Evolutionary conservation across 2,888 invertebrate genomes (phyloP).

Genomic region (Drosophila nigricruria): DNA sequence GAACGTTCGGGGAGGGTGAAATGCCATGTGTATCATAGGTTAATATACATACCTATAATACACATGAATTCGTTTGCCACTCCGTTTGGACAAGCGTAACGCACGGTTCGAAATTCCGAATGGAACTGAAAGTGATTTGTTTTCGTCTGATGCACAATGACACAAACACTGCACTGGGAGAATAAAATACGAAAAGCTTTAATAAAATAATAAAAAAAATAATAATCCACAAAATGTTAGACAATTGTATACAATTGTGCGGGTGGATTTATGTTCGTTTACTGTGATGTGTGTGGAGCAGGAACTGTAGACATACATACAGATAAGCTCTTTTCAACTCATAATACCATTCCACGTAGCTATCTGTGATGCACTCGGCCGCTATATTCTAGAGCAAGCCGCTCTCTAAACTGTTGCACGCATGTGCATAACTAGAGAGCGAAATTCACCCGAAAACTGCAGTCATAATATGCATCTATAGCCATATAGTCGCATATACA

Average conservation of each 20-base stretch:
- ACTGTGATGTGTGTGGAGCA: slow-evolving; percentile 20
- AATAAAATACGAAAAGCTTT: slow-evolving; percentile 52
- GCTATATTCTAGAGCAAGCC: not conserved
- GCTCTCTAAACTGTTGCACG: slow-evolving; percentile 40
- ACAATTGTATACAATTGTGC: slow-evolving; percentile 54
- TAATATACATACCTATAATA: slow-evolving; percentile 2
- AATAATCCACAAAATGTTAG: slow-evolving; percentile 33
- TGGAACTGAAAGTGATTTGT: slow-evolving; percentile 55
- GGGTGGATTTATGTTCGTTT: slow-evolving; percentile 27
- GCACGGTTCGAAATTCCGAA: slow-evolving; percentile 57
- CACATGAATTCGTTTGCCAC: slow-evolving; percentile 10
- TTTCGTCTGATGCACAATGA: slow-evolving; percentile 37
- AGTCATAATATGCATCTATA: slow-evolving; percentile 10
- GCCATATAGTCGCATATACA: not conserved
- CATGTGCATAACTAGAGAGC: slow-evolving; percentile 41
- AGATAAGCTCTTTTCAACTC: slow-evolving; percentile 6
- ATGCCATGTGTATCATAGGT: not conserved
- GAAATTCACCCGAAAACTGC: slow-evolving; percentile 31
- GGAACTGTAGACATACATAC: slow-evolving; percentile 35
- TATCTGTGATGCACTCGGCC: not conserved
- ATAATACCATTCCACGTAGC: slow-evolving; percentile 2
- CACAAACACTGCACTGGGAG: slow-evolving; percentile 38
- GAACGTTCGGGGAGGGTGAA: not conserved
- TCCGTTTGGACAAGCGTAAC: slow-evolving; percentile 34
- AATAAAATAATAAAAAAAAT: slow-evolving; percentile 56